Conservation (phyloP, 2,888 invertebrate genomes). For the Carcina quercana region DNA sequence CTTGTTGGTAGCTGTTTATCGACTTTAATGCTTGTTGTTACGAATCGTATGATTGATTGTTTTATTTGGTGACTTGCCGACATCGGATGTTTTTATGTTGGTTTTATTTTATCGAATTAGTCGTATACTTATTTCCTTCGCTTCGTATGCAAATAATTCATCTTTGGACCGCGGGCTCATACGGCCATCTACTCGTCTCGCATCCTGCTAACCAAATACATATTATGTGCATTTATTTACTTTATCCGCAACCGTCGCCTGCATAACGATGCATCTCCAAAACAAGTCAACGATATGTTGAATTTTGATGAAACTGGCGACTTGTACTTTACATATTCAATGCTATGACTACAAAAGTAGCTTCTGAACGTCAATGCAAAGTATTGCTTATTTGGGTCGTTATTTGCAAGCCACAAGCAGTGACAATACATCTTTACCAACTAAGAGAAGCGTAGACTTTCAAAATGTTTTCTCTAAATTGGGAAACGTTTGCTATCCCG, state of each 20-base stretch:
- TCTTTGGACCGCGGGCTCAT: conserved; percentile 29
- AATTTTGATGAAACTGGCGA: conserved; percentile 31
- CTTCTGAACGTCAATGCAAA: conserved; percentile 38
- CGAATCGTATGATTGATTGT: conserved; percentile 29
- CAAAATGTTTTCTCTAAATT: too few species aligned
- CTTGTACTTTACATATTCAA: conserved; percentile 42
- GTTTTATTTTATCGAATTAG: conserved; percentile 33
- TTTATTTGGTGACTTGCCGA: conserved; percentile 1
- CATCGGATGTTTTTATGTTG: conserved; percentile 12
- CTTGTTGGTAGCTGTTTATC: conserved; percentile 15
- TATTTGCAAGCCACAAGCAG: conserved; percentile 54
- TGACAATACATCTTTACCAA: too few species aligned
- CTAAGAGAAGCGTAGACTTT: too few species aligned
- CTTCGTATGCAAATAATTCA: conserved; percentile 53
- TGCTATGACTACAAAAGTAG: conserved; percentile 22
- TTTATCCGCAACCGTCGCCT: conserved; percentile 36
- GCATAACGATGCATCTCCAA: conserved; percentile 30
- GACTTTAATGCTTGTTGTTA: conserved; percentile 17
- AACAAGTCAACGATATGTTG: conserved; percentile 25
- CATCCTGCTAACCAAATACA: conserved; percentile 54
- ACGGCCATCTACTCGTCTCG: conserved; percentile 37
- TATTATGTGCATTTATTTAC: conserved; percentile 68
- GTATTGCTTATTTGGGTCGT: conserved; percentile 51
- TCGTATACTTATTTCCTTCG: conserved; percentile 24
- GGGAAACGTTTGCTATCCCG: too few species aligned